Conservation (phyloP, 2,888 invertebrate genomes). For the Drosophila pseudotalamancana region DNA sequence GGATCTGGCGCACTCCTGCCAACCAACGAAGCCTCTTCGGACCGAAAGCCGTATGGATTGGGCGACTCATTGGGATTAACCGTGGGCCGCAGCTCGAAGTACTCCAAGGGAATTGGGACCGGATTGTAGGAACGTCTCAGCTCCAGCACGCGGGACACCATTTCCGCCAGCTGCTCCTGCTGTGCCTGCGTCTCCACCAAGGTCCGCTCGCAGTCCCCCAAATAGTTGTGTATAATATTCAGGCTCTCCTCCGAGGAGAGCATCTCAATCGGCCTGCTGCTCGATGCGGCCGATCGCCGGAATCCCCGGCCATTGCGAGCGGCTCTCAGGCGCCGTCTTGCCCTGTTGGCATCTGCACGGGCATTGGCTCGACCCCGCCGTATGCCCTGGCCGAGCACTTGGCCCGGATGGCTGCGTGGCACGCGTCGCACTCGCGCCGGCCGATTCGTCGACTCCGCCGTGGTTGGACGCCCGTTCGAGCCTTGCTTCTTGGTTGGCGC, state of each 20-base stretch:
- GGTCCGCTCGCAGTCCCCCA: neutral
- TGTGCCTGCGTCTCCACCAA: neutral
- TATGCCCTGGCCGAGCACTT: neutral
- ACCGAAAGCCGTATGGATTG: no score
- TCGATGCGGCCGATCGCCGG: no score
- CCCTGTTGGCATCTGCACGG: neutral
- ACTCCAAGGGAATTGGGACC: neutral
- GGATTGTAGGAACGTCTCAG: neutral
- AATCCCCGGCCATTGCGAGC: no score
- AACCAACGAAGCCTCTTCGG: neutral
- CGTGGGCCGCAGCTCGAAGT: neutral
- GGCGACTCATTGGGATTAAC: neutral
- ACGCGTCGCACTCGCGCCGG: neutral
- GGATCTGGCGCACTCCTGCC: neutral
- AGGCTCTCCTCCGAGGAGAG: neutral
- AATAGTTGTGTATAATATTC: neutral
- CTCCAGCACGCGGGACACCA: neutral
- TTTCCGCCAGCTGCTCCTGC: neutral
- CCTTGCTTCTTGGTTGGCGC: neutral
- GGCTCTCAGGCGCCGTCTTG: neutral
- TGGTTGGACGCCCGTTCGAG: neutral
- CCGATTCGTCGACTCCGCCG: neutral
- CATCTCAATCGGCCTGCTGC: accelerated
- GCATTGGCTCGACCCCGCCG: neutral
- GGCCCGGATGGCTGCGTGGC: neutral